A percentile compares a stretch with the other conserved stretches of the same genome.
phyloP scores from a whole-genome alignment of 2,888 invertebrate species.

The Dolichomitus sp. region DNA sequence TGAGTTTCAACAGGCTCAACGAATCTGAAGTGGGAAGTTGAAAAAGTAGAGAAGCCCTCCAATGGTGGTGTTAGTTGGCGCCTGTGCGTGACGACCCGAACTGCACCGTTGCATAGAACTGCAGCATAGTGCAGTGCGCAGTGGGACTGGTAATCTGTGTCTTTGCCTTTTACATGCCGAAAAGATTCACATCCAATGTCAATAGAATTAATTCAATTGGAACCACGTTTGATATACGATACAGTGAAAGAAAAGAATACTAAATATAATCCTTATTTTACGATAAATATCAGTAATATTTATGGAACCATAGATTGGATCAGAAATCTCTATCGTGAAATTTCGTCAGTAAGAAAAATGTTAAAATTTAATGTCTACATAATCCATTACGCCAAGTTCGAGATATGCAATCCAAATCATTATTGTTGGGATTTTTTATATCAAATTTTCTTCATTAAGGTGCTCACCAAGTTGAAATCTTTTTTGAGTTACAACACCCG shows the following conservation, averaged over 20 bases:
- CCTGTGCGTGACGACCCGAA: slow-evolving; percentile 51
- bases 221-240: neutral
- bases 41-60: neutral
- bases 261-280: neutral
- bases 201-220: neutral
- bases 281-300: too few species aligned
- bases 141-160: neutral
- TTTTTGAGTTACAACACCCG: too few species aligned
- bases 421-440: too few species aligned
- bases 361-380: neutral
- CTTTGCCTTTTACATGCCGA: neutral
- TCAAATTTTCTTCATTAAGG: too few species aligned
- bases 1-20: neutral
- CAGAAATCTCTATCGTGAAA: too few species aligned
- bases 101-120: slow-evolving; percentile 52
- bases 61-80: slow-evolving; percentile 13
- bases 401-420: too few species aligned
- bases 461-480: too few species aligned
- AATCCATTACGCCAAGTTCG: too few species aligned
- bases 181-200: neutral
- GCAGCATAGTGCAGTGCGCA: slow-evolving; percentile 57
- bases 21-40: slow-evolving; percentile 11
- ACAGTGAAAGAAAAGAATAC: neutral
- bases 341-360: neutral
- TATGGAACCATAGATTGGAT: too few species aligned